Percentiles rank a stretch among this genome's conserved stretches.
Conservation (phyloP, 2,797 vertebrate genomes). For the Thripadectes ignobilis region DNA sequence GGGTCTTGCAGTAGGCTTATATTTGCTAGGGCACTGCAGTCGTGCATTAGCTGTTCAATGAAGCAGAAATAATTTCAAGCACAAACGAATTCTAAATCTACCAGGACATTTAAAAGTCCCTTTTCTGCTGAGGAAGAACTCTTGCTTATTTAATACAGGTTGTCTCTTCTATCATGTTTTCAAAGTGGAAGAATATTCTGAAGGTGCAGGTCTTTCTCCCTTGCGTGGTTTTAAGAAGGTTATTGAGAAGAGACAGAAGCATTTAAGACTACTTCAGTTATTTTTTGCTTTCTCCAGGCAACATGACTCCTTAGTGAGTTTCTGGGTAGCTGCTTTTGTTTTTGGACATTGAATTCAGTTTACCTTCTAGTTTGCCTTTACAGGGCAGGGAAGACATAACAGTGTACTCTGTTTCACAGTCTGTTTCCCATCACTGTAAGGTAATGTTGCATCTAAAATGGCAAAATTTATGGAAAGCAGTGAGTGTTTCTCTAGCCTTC, state of each 20-base stretch:
- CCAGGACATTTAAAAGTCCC: background rate
- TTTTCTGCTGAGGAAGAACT: background rate
- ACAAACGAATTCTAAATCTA: background rate
- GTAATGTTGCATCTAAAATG: background rate
- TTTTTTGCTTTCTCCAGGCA: background rate
- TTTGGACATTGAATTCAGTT: background rate
- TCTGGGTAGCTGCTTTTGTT: background rate
- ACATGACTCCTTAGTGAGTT: background rate
- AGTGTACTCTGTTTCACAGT: background rate
- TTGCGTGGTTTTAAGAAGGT: background rate
- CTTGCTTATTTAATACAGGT: background rate
- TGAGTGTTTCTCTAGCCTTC: background rate
- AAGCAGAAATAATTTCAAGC: background rate
- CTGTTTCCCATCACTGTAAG: background rate
- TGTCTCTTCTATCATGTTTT: rapidly evolving
- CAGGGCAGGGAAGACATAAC: background rate
- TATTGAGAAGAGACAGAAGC: background rate
- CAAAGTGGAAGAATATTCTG: background rate
- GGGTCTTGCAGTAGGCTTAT: background rate
- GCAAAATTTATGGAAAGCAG: background rate
- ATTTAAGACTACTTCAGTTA: background rate
- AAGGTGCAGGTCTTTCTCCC: background rate
- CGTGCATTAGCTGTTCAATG: background rate
- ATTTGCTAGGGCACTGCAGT: background rate
- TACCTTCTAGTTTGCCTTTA: background rate